Evolutionary conservation across 2,888 invertebrate species (phyloP).

Genomic region (Ashinkailepas kermadecensis): DNA sequence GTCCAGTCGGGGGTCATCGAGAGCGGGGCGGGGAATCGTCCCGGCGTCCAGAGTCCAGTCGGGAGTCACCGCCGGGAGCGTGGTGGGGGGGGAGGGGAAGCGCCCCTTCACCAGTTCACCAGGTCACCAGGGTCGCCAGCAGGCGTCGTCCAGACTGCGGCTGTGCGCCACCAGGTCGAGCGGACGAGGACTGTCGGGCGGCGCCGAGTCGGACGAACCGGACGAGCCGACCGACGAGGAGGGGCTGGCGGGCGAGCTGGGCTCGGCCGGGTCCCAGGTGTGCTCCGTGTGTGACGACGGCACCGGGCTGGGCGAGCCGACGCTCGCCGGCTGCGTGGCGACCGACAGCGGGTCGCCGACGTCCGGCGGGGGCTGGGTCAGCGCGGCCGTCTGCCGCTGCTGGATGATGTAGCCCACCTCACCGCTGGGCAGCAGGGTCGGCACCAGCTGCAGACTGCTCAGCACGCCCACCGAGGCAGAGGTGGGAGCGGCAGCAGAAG

Average conservation of each 20-base stretch:
- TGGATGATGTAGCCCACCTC: constrained; percentile 2
- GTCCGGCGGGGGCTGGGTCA: not conserved
- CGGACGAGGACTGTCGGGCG: not conserved
- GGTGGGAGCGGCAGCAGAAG: not conserved
- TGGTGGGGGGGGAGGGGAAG: too few relatives aligned
- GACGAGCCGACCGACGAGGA: not conserved
- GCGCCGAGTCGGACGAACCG: not conserved
- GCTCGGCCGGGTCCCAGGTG: not conserved
- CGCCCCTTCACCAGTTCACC: too few relatives aligned
- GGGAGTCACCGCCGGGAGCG: too few relatives aligned
- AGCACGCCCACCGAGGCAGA: not conserved
- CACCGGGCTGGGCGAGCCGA: not conserved
- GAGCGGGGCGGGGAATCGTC: too few relatives aligned
- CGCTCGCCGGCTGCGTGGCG: not conserved
- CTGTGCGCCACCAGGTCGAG: constrained; percentile 18
- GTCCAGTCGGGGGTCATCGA: too few relatives aligned
- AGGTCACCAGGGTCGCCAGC: not conserved
- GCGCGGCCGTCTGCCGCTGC: not conserved
- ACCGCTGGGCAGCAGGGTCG: not conserved
- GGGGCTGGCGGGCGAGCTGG: not conserved
- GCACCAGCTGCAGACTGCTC: not conserved
- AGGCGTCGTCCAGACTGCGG: not conserved
- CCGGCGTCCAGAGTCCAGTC: too few relatives aligned
- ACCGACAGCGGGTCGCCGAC: not conserved
- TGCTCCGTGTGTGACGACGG: not conserved